Conservation (phyloP, 2,113 vertebrate species). For the Semicossyphus pulcher region DNA sequence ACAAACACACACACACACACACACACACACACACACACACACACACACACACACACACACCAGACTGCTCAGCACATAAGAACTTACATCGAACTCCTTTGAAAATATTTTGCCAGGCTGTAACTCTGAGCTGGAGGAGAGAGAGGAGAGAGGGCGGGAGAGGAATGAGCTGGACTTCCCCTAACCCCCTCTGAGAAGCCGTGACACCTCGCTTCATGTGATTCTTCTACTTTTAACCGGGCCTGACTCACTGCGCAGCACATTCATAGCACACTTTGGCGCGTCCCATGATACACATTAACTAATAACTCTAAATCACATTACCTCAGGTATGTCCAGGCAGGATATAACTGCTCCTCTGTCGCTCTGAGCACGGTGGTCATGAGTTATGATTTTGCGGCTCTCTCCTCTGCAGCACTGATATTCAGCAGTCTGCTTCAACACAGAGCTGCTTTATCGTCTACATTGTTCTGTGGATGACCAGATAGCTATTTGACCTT, state of each 20-base stretch:
- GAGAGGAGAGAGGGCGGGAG: not conserved
- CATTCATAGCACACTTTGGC: constrained; percentile 46
- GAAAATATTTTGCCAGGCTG: constrained; percentile 67
- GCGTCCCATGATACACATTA: constrained; percentile 69
- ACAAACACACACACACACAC: constrained; percentile 3
- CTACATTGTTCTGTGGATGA: constrained; percentile 26
- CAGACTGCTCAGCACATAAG: constrained; percentile 32
- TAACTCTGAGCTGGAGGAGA: constrained; percentile 33
- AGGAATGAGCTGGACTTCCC: constrained; percentile 54
- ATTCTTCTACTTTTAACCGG: constrained; percentile 58
- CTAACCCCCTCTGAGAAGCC: constrained; percentile 25
- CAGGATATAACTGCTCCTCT: constrained; percentile 59
- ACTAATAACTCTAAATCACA: constrained; percentile 73
- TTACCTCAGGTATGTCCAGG: constrained; percentile 68
- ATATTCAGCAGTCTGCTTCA: constrained; percentile 32
- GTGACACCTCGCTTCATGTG: constrained; percentile 53
- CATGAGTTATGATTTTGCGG: constrained; percentile 68
- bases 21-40: constrained; percentile 6
- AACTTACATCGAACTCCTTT: constrained; percentile 50
- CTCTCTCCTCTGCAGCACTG: constrained; percentile 22
- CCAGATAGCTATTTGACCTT: constrained; percentile 17
- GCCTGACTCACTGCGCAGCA: constrained; percentile 53
- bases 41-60: constrained; percentile 15
- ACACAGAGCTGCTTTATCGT: constrained; percentile 48
- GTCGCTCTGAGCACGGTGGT: constrained; percentile 58